Percentiles rank a stretch among this genome's conserved stretches.
Conservation (phyloP, 2,888 invertebrate genomes). For the Philereme vetulata region DNA sequence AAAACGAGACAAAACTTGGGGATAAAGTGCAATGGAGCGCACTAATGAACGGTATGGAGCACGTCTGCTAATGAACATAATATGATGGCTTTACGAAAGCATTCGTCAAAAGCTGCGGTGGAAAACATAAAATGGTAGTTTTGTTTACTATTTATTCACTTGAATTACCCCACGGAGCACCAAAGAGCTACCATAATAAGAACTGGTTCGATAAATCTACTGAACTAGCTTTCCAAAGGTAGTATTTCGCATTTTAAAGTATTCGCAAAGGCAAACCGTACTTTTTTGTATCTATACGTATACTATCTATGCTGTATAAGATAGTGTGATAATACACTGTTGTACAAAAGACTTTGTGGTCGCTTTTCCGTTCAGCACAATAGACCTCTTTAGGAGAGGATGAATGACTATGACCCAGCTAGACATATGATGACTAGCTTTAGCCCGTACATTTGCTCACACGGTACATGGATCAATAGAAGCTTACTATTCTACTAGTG, state of each 20-base stretch:
- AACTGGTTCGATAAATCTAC: background rate
- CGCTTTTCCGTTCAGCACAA: conserved; percentile 64
- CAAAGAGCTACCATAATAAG: background rate
- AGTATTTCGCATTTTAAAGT: background rate
- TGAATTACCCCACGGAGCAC: background rate
- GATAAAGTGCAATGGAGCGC: conserved; percentile 59
- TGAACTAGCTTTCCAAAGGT: background rate
- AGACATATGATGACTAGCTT: background rate
- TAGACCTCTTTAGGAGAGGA: conserved; percentile 55
- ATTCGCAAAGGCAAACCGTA: conserved; percentile 2
- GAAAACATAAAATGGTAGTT: conserved; percentile 23
- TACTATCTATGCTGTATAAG: background rate
- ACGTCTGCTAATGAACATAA: conserved; percentile 70
- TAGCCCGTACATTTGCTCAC: too few species aligned
- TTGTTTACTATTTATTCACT: too few species aligned
- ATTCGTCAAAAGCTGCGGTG: conserved; percentile 47
- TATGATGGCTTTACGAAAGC: conserved; percentile 59
- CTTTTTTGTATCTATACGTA: background rate
- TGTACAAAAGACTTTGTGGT: conserved; percentile 55
- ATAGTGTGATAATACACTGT: conserved; percentile 25
- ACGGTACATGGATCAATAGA: too few species aligned
- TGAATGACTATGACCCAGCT: conserved; percentile 29
- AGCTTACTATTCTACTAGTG: too few species aligned
- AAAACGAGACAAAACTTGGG: conserved; percentile 53
- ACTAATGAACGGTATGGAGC: conserved; percentile 66